These are phyloP conservation scores for Plutomurus gul DNA, from an alignment of 1,140 invertebrate genomes.

Conservation along the genomic window DNA sequence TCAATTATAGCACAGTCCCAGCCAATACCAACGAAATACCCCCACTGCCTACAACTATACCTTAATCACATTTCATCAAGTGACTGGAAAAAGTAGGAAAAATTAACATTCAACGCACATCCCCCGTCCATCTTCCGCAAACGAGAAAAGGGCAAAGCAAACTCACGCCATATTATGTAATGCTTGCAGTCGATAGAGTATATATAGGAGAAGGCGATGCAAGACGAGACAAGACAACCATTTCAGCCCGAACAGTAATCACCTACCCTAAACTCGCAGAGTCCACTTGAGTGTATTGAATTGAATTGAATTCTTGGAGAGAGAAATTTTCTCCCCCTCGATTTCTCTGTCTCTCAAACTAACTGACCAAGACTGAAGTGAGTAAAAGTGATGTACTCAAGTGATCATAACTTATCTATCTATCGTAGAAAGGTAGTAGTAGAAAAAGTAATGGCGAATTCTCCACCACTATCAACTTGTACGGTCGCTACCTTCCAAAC, in stretches of 20 bases:
- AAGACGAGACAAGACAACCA: too few species aligned
- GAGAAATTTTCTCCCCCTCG: not conserved
- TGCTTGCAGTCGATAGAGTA: too few species aligned
- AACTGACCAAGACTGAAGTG: not conserved
- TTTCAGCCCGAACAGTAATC: too few species aligned
- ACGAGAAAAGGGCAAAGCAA: not conserved
- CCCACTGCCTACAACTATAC: too few species aligned
- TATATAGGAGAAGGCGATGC: too few species aligned
- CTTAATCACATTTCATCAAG: not conserved
- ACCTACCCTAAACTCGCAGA: too few species aligned
- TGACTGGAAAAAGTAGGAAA: not conserved
- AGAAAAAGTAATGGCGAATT: not conserved
- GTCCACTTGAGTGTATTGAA: constrained; percentile 1
- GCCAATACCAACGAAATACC: too few species aligned
- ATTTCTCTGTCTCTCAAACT: not conserved
- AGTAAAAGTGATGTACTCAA: not conserved
- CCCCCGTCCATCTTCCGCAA: not conserved
- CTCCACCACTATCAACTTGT: not conserved
- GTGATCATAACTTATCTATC: constrained; percentile 3
- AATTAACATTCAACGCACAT: not conserved
- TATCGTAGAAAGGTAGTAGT: too few species aligned
- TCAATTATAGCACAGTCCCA: too few species aligned
- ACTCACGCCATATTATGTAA: not conserved
- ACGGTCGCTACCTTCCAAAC: not conserved
- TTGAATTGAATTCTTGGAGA: not conserved